phyloP scores from a whole-genome alignment of 2,888 invertebrate genomes.

The Adela reaumurella region DNA sequence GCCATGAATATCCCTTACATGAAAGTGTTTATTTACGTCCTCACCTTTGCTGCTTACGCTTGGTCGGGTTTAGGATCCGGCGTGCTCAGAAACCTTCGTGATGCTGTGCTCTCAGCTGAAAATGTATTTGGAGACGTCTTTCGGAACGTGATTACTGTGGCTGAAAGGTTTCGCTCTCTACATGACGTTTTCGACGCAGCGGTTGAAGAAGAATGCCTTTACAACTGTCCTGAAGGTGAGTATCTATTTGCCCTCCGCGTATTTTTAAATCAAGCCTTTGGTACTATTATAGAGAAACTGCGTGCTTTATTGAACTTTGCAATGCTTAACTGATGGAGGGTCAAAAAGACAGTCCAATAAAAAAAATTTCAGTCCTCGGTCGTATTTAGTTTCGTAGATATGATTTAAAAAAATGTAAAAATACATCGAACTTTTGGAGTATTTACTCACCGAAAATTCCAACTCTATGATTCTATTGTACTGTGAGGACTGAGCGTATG shows the following conservation, averaged over 20 bases:
- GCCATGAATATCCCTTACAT: conserved; percentile 72
- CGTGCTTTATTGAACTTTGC: too few species aligned
- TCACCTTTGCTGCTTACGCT: conserved; percentile 76
- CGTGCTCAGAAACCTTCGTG: conserved; percentile 67
- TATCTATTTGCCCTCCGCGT: background rate
- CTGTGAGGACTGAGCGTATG: too few species aligned
- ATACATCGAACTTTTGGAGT: too few species aligned
- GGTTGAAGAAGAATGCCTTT: conserved; percentile 78
- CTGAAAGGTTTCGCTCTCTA: conserved; percentile 68
- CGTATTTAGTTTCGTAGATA: too few species aligned
- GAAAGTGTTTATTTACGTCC: conserved; percentile 67
- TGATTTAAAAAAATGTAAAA: too few species aligned
- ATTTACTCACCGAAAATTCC: too few species aligned
- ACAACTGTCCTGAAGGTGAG: conserved; percentile 69
- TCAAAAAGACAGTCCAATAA: too few species aligned
- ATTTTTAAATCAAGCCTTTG: too few species aligned
- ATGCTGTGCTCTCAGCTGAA: conserved; percentile 77
- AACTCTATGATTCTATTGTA: too few species aligned
- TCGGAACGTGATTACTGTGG: conserved; percentile 68
- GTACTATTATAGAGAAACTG: too few species aligned
- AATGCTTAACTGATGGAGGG: too few species aligned
- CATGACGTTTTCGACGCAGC: conserved; percentile 83
- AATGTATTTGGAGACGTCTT: conserved; percentile 76
- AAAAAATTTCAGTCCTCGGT: too few species aligned
- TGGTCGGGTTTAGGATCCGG: conserved; percentile 79